Conservation (phyloP, 2,113 vertebrate species). For the Gila orcuttii region DNA sequence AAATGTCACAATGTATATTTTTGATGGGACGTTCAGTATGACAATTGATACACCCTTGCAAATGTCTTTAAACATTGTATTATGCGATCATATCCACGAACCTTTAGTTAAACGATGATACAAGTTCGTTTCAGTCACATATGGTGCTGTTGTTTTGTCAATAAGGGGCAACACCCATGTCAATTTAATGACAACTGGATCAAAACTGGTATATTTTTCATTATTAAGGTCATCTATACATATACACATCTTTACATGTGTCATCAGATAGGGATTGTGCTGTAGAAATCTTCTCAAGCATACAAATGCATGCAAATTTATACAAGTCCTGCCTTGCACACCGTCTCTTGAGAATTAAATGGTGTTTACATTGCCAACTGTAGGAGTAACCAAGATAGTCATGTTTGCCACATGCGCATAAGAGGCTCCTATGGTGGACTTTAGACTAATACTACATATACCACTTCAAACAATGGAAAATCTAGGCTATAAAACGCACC, state of each 20-base stretch:
- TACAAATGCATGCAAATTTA: slow-evolving; percentile 36
- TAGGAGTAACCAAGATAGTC: slow-evolving; percentile 8
- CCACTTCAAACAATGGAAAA: slow-evolving; percentile 13
- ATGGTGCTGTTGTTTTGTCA: slow-evolving; percentile 20
- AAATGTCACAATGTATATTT: slow-evolving; percentile 2
- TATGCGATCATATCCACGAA: too few species aligned
- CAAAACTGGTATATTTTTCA: background rate
- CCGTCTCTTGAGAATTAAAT: background rate
- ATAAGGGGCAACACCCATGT: slow-evolving; percentile 32
- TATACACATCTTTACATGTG: background rate
- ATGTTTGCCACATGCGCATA: background rate
- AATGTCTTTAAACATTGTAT: background rate
- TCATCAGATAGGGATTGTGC: background rate
- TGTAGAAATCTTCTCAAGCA: background rate
- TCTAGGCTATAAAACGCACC: slow-evolving; percentile 19
- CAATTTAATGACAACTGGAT: background rate
- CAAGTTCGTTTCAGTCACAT: background rate
- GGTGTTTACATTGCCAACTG: slow-evolving; percentile 22
- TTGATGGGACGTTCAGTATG: background rate
- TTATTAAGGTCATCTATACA: background rate
- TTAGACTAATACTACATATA: slow-evolving; percentile 1
- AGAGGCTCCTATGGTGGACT: slow-evolving; percentile 21
- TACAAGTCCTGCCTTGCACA: slow-evolving; percentile 3
- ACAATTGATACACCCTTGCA: background rate
- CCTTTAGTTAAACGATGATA: background rate